Evolutionary conservation across 2,113 vertebrate species (phyloP), one percentile per base, ranked within the genome.

Genomic region (Hylia prasina): DNA sequence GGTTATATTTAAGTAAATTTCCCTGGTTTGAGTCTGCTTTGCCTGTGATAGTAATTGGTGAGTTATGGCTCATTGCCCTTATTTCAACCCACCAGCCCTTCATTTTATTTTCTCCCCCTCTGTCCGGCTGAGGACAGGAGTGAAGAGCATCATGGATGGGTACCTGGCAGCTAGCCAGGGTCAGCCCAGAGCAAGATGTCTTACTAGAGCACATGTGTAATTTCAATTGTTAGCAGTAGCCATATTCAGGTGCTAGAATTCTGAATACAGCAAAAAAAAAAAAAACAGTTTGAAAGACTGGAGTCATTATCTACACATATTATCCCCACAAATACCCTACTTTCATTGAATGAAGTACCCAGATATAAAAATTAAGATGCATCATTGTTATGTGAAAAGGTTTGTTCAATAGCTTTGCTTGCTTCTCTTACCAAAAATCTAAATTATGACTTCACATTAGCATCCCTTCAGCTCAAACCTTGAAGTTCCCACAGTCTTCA

Each of bases 271-370:
- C 0, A 44, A 42, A 80, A 9, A 76, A 58, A 31, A 18, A 10
- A 22, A 13, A n/a, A 27, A 21, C 8, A 0, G 1, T 13, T 50
- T 54, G 23, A 51, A 71, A 79, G 23, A 30, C 7, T 23, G 24
- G 2, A 37, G 6, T 3, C 3, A 28, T 50, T 63, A 20, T 22
- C 23, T 88, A 9, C 44, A n/a, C 2, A 0, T 16, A 10, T 28
- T n/a, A 23, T 0, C 2, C 4, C 20, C 15, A 50, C 15, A 58
- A 33, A 76, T 25, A 33, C 3, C 8, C 7, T 48, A 10, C 1
- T 61, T 57, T 53, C 4, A 28, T 10, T 22, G 1, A 42, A 40
- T 42, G 6, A 70, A 82, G 6, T 30, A 57, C 13, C 6, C 6
- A 31, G 6, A 37, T 37, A 6, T n/a, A 48, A 69, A 77, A 37